Percentiles rank a stretch among this genome's conserved stretches.
phyloP scores from a whole-genome alignment of 2,113 vertebrate genomes.

The Gavia stellata region DNA sequence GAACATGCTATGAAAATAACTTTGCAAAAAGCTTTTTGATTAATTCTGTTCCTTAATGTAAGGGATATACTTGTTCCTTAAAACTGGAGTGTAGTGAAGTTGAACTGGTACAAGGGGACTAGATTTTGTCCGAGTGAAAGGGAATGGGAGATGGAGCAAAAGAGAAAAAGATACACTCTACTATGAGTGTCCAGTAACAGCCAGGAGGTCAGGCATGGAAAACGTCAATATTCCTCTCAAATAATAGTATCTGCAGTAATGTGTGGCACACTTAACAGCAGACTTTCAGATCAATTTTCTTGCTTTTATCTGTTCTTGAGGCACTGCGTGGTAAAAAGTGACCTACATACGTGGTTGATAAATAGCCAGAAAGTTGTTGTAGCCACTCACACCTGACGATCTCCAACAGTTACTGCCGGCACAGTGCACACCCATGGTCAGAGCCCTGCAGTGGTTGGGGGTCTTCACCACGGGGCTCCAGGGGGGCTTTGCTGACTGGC shows the following conservation, averaged over 20 bases:
- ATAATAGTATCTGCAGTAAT: not conserved
- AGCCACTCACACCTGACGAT: not conserved
- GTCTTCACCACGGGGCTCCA: too few relatives aligned
- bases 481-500: not conserved
- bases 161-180: not conserved
- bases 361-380: not conserved
- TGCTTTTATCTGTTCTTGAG: not conserved
- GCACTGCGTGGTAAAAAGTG: not conserved
- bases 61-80: not conserved
- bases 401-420: not conserved
- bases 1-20: not conserved
- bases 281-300: not conserved
- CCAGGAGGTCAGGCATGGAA: not conserved
- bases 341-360: not conserved
- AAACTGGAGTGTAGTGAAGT: not conserved
- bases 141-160: not conserved
- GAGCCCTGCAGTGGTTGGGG: not conserved
- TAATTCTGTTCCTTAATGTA: accelerated
- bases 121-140: not conserved
- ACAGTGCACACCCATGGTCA: not conserved
- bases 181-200: not conserved
- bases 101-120: not conserved
- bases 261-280: not conserved
- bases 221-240: not conserved
- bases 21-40: not conserved